Evolutionary conservation across 2,113 vertebrate genomes (phyloP).

Genomic region (Salvator merianae): DNA sequence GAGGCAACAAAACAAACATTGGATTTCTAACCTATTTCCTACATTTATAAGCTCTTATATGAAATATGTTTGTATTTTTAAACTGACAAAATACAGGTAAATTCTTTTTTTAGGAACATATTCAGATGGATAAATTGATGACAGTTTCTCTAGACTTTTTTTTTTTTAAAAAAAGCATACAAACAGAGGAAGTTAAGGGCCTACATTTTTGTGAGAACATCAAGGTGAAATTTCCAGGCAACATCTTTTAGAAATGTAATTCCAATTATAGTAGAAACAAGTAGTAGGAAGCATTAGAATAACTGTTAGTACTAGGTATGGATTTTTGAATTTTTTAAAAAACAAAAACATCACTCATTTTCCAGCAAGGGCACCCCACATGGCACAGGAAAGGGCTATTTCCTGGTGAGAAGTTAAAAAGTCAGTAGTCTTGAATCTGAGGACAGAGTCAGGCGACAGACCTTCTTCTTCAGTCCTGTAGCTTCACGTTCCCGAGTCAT

Average conservation of each 20-base stretch:
- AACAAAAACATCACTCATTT: conserved; percentile 13
- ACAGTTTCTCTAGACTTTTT: neutral
- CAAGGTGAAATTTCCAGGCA: neutral
- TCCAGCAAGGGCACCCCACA: neutral
- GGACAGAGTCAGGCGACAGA: neutral
- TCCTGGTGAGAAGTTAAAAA: neutral
- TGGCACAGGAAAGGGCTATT: neutral
- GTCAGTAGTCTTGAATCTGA: neutral
- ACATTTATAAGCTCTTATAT: neutral
- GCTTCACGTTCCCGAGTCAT: neutral
- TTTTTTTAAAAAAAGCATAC: neutral
- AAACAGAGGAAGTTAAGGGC: neutral
- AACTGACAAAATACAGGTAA: neutral
- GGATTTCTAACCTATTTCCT: neutral
- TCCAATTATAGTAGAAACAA: neutral
- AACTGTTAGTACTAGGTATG: neutral
- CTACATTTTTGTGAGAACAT: neutral
- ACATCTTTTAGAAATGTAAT: neutral
- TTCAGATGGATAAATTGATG: neutral
- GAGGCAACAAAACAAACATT: neutral
- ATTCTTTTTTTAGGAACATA: neutral
- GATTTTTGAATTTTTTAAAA: conserved; percentile 11
- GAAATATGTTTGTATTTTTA: neutral
- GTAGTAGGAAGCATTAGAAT: neutral
- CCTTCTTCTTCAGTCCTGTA: neutral